Conservation (phyloP, 1,140 invertebrate species). For the Zelostemma sp. region DNA sequence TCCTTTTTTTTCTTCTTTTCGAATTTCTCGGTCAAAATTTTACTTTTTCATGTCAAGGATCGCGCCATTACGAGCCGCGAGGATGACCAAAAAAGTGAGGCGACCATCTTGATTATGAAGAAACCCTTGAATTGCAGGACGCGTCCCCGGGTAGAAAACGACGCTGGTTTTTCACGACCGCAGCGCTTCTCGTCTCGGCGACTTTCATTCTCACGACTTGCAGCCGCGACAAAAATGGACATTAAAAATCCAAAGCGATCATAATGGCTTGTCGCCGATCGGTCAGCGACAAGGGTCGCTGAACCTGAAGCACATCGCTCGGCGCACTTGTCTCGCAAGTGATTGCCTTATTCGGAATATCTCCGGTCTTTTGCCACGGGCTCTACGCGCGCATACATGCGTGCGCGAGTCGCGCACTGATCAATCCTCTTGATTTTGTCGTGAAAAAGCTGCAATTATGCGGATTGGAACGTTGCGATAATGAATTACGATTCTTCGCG, state of each 20-base stretch:
- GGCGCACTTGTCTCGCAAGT: slow-evolving; percentile 60
- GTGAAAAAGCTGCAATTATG: not conserved
- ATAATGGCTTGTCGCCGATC: slow-evolving; percentile 30
- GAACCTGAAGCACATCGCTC: slow-evolving; percentile 57
- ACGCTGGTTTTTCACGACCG: not conserved
- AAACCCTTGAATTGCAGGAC: not conserved
- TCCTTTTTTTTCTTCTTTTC: too few relatives aligned
- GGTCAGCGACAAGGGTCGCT: slow-evolving; percentile 36
- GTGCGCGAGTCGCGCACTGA: slow-evolving; percentile 8
- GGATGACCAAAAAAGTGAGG: not conserved
- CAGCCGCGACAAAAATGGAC: slow-evolving; percentile 6
- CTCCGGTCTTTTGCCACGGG: slow-evolving; percentile 42
- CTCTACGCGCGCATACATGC: slow-evolving; percentile 34
- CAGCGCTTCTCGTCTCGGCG: not conserved
- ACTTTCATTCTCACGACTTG: slow-evolving; percentile 9
- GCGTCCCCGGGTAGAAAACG: not conserved
- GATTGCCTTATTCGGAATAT: slow-evolving; percentile 63
- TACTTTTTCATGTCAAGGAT: too few relatives aligned
- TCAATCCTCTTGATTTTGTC: slow-evolving; percentile 1
- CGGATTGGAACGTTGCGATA: not conserved
- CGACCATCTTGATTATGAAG: not conserved
- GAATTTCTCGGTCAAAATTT: too few relatives aligned
- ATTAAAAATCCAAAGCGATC: slow-evolving; percentile 20
- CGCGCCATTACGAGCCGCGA: too few relatives aligned
- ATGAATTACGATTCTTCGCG: not conserved